Evolutionary conservation across 2,888 invertebrate genomes (phyloP), one percentile per base, ranked within the genome.

Genomic region (Strigamia maritima): DNA sequence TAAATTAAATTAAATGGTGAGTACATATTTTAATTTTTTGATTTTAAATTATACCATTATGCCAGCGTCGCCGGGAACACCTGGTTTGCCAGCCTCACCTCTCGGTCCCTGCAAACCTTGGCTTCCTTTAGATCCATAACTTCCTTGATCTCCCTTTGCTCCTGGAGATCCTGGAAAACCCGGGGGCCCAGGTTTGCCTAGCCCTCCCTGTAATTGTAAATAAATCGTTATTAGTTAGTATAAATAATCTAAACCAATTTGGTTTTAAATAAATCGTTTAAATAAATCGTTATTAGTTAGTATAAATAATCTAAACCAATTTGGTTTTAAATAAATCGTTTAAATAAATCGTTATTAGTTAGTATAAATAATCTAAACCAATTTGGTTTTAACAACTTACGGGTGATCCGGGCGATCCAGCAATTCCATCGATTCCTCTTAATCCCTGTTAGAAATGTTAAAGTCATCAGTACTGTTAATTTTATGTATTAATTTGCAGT

Each of bases 131-230:
- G 92, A 90, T 0, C 94, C 94, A 79, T 86, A 85, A 77, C 88
- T 84, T 26, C 94, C 94, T 86, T 89, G 89, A 85, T 94, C 94
- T 16, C 94, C 94, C 87, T 94, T 94, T 44, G 90, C 87, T 2
- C 95, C 95, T 28, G 92, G 91, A 81, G 89, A 89, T 38, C 95
- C 95, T 8, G 94, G 93, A 84, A 94, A 93, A 1, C 95, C 95
- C 28, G 94, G 93, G 19, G 93, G 88, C 2, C 95, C 95, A 24
- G 92, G 88, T 87, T 94, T 94, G 1, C 95, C 95, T 77, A 91
- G 87, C 35, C 91, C 89, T 49, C 95, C 95, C 90, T 92, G 81
- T 2, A 85, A 85, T 81, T 24, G n/a, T n/a, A 78, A 79, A 24
- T 12, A 78, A 65, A 38, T 22, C 12, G 31, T 12, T n/a, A n/a